These are phyloP conservation scores for Caracal caracal DNA, from an alignment of 2,113 vertebrate genomes.

Conservation along the genomic window DNA sequence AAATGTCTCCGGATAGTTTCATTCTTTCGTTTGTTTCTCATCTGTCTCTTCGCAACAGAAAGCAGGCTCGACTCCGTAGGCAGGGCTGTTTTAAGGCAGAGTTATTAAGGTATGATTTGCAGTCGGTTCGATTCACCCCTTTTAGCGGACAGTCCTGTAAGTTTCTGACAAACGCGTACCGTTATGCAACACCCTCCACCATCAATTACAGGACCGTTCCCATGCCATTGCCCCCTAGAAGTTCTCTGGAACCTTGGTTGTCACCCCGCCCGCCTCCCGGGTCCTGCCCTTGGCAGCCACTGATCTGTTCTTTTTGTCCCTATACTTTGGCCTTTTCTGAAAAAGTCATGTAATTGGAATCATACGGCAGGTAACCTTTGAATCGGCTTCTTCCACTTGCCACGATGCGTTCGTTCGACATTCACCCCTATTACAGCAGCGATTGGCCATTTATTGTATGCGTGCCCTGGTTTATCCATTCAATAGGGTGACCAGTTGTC, in stretches of 20 bases:
- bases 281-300: neutral
- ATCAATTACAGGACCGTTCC: neutral
- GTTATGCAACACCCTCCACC: fast-evolving
- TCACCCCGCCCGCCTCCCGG: neutral
- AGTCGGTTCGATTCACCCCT: neutral
- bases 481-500: too few relatives aligned
- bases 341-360: neutral
- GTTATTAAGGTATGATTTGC: neutral
- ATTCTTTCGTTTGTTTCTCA: neutral
- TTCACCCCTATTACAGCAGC: fast-evolving
- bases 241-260: neutral
- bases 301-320: neutral
- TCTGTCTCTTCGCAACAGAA: neutral
- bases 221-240: neutral
- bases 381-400: fast-evolving
- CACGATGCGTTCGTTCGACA: fast-evolving
- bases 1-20: fast-evolving
- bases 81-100: neutral
- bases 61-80: fast-evolving
- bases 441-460: fast-evolving
- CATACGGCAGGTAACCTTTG: fast-evolving
- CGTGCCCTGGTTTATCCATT: neutral
- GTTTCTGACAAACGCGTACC: neutral
- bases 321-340: neutral
- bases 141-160: neutral